Conservation (phyloP, 2,797 vertebrate genomes). For the Coregonus sp. region DNA sequence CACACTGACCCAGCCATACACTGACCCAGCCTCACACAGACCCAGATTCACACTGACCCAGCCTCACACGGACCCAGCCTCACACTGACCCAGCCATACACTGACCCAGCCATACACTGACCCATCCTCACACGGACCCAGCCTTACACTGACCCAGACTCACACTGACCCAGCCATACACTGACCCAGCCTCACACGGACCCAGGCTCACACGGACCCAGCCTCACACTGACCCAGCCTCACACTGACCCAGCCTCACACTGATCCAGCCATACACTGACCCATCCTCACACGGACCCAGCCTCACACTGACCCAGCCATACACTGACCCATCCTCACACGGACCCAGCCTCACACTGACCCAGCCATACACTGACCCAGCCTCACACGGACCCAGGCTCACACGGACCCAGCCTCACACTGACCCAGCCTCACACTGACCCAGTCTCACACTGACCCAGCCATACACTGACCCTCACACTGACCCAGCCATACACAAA, state of each 20-base stretch:
- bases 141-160: neutral
- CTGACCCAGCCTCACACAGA: no score
- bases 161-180: neutral
- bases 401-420: neutral
- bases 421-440: no score
- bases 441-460: conserved; percentile 2
- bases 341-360: conserved; percentile 21
- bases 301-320: neutral
- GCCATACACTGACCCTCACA: neutral
- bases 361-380: neutral
- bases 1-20: conserved; percentile 2
- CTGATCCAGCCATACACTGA: neutral
- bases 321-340: no score
- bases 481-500: neutral
- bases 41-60: no score
- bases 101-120: neutral
- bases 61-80: conserved; percentile 21
- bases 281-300: no score
- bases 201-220: conserved; percentile 8
- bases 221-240: neutral
- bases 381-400: neutral
- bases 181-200: no score
- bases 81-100: neutral
- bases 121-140: no score
- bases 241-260: conserved; percentile 21